phyloP scores from a whole-genome alignment of 35 echinoderm and acorn worm species.

The Apostichopus japonicus region DNA sequence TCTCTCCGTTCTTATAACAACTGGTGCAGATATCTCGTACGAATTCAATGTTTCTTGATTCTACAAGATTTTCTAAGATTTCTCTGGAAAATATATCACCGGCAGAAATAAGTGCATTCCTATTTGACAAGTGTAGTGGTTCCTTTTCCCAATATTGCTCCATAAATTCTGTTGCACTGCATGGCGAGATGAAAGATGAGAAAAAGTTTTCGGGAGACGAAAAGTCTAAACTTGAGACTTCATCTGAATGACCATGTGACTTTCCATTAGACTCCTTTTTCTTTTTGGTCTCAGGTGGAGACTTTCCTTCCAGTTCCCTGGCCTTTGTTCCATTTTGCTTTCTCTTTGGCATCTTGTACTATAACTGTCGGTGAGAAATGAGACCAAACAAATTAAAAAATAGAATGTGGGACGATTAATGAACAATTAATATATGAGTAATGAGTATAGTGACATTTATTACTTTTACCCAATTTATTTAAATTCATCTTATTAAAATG shows the following conservation, averaged over 20 bases:
- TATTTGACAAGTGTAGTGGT: conserved; percentile 70
- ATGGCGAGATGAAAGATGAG: conserved; percentile 62
- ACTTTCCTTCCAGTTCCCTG: neutral
- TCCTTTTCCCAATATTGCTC: conserved; percentile 86
- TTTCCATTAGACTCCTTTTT: neutral
- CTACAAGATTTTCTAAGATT: conserved; percentile 56
- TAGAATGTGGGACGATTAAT: too few relatives aligned
- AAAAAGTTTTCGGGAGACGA: conserved; percentile 51
- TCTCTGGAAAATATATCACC: conserved; percentile 62
- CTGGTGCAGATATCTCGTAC: conserved; percentile 70
- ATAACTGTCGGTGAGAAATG: neutral
- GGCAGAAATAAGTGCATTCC: neutral
- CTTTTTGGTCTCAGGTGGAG: neutral
- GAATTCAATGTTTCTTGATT: conserved; percentile 62
- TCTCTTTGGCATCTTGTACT: conserved; percentile 24
- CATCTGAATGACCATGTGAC: neutral
- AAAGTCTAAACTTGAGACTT: conserved; percentile 17
- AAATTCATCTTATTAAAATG: too few relatives aligned
- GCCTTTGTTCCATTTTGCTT: neutral
- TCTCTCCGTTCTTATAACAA: conserved; percentile 58
- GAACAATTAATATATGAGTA: too few relatives aligned
- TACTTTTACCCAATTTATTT: too few relatives aligned
- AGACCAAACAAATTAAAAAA: neutral
- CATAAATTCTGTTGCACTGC: conserved; percentile 64
- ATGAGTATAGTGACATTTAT: too few relatives aligned